Evolutionary conservation across 2,888 invertebrate genomes (phyloP).

Genomic region (Euspilapteryx auroguttella): DNA sequence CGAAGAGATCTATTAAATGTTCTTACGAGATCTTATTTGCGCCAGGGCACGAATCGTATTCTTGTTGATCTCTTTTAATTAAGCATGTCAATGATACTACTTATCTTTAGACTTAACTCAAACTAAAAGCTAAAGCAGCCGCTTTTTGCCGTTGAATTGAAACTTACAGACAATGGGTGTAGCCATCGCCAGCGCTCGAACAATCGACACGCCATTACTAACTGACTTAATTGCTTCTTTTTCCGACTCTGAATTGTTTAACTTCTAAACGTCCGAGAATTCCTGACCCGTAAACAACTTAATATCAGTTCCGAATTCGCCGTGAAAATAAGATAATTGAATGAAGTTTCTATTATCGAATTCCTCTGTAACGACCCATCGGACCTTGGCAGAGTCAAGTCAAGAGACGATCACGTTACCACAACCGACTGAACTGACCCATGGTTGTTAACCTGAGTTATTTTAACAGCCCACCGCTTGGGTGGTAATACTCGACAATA

Average conservation of each 20-base stretch:
- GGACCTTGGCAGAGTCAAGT: too few relatives aligned
- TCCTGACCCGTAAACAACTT: constrained; percentile 1
- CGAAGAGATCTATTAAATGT: too few relatives aligned
- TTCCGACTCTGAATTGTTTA: constrained; percentile 22
- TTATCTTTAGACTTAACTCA: background rate
- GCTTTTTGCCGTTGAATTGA: constrained; percentile 34
- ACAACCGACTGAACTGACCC: constrained; percentile 18
- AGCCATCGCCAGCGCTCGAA: constrained; percentile 26
- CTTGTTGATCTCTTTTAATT: too few relatives aligned
- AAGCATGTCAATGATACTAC: too few relatives aligned
- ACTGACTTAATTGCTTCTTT: constrained; percentile 39
- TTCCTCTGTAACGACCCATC: too few relatives aligned
- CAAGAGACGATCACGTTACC: constrained; percentile 13
- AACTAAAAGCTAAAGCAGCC: constrained; percentile 14
- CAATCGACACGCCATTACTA: constrained; percentile 29
- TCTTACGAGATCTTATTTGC: too few relatives aligned
- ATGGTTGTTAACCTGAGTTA: constrained; percentile 40
- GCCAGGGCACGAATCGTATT: too few relatives aligned
- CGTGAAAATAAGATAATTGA: background rate
- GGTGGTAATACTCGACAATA: constrained; percentile 45
- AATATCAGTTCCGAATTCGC: background rate
- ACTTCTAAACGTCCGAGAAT: constrained; percentile 16
- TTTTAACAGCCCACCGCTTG: constrained; percentile 36
- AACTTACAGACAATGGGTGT: constrained; percentile 37
- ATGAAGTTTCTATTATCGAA: constrained; percentile 1